phyloP scores from a whole-genome alignment of 2,888 invertebrate species.

The Ophion slaviceki region DNA sequence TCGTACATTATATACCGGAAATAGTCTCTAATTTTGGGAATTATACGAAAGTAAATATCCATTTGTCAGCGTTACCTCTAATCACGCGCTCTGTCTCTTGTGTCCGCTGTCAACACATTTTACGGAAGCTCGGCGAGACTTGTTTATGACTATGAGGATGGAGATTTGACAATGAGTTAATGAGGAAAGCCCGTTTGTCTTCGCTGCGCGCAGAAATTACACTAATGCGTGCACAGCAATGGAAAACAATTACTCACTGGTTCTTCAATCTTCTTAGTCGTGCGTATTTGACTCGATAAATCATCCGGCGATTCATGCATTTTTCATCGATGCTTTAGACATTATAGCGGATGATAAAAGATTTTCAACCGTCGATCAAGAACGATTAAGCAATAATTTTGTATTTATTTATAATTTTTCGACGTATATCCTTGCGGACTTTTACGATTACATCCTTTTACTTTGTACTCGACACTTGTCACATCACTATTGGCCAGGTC shows the following conservation, averaged over 20 bases:
- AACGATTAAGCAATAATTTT: too few species aligned
- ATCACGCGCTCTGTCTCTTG: constrained; percentile 30
- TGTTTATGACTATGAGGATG: constrained; percentile 54
- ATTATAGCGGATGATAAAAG: too few species aligned
- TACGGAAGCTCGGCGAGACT: constrained; percentile 32
- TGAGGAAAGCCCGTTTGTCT: constrained; percentile 37
- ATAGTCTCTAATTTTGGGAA: background rate
- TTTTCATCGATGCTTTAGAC: too few species aligned
- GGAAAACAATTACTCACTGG: background rate
- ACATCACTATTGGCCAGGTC: too few species aligned
- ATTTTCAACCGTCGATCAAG: too few species aligned
- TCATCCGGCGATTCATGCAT: background rate
- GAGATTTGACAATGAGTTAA: constrained; percentile 53
- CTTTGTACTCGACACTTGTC: too few species aligned
- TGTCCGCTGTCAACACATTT: constrained; percentile 44
- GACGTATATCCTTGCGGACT: too few species aligned
- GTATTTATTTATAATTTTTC: too few species aligned
- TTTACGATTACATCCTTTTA: too few species aligned
- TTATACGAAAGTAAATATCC: constrained; percentile 19
- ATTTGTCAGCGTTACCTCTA: constrained; percentile 33
- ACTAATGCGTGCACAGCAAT: background rate
- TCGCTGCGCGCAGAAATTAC: background rate
- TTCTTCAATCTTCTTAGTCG: background rate
- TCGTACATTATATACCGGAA: background rate
- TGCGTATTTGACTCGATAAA: background rate